A percentile compares a stretch with the other conserved stretches of the same genome.
These are phyloP conservation scores for Drosophila carrolli DNA, from an alignment of 1,140 invertebrate species.

Conservation along the genomic window DNA sequence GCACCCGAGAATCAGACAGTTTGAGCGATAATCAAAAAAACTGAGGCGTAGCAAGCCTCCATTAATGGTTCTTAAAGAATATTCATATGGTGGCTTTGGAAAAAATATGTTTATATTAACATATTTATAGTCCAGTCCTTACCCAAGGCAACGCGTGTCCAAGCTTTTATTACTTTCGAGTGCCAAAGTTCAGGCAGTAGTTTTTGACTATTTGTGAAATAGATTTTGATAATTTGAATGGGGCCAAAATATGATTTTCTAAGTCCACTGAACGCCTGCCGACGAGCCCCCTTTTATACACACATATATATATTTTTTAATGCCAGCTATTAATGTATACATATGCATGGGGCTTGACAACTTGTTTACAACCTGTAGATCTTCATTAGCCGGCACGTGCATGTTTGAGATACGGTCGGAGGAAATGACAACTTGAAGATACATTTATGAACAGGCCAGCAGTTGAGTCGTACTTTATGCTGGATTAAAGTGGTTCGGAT, in stretches of 20 bases:
- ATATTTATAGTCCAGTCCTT: conserved; percentile 18
- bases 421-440: conserved; percentile 37
- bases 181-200: conserved; percentile 25
- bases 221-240: conserved; percentile 17
- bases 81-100: background rate
- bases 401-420: conserved; percentile 20
- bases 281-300: conserved; percentile 42
- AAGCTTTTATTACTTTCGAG: conserved; percentile 1
- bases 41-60: conserved; percentile 24
- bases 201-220: conserved; percentile 25
- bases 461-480: background rate
- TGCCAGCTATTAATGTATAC: conserved; percentile 16
- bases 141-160: conserved; percentile 31
- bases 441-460: conserved; percentile 5
- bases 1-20: conserved; percentile 8
- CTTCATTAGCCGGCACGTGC: conserved; percentile 47
- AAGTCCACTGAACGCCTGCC: conserved; percentile 8
- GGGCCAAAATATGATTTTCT: conserved; percentile 16
- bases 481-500: conserved; percentile 8
- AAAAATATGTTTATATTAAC: conserved; percentile 15
- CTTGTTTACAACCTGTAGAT: conserved; percentile 49
- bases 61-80: conserved; percentile 18
- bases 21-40: conserved; percentile 23
- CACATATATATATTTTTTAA: background rate
- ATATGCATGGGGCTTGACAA: conserved; percentile 8